Conservation (phyloP, 1,140 invertebrate genomes). For the Brachionus plicatilis region DNA sequence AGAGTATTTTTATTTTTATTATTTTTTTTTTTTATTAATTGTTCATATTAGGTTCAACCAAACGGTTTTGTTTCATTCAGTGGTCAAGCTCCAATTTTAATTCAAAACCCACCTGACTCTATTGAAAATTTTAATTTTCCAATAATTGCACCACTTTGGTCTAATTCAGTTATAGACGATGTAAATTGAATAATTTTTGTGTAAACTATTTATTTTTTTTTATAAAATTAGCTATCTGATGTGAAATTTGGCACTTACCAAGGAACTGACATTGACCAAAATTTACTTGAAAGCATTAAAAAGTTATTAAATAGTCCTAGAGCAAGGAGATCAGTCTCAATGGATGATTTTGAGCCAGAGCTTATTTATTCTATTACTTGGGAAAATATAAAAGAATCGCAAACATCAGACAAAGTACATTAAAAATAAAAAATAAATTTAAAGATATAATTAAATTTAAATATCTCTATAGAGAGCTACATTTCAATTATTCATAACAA, state of each 20-base stretch:
- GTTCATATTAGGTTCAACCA: not conserved
- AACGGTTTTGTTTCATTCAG: slow-evolving; percentile 31
- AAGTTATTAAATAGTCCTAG: not conserved
- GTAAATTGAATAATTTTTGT: not conserved
- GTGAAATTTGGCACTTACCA: not conserved
- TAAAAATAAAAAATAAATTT: too few species aligned
- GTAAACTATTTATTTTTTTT: not conserved
- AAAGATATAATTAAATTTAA: too few species aligned
- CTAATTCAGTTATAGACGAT: not conserved
- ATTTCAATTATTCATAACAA: slow-evolving; percentile 18
- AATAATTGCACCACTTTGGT: slow-evolving; percentile 16
- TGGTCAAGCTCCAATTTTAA: not conserved
- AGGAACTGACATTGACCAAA: not conserved
- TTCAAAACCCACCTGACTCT: not conserved
- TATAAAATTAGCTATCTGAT: not conserved
- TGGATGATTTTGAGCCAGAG: not conserved
- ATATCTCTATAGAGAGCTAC: not conserved
- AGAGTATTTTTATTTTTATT: not conserved
- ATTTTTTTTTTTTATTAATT: too few species aligned
- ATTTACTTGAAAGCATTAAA: not conserved
- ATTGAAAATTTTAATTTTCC: slow-evolving; percentile 17
- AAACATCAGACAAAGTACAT: not conserved
- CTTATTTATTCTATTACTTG: slow-evolving; percentile 16
- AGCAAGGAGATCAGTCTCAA: not conserved
- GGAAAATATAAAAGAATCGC: not conserved